A percentile compares a stretch with the other conserved stretches of the same genome.
Conservation (phyloP, 2,113 vertebrate species). For the Spea multiplicata region DNA sequence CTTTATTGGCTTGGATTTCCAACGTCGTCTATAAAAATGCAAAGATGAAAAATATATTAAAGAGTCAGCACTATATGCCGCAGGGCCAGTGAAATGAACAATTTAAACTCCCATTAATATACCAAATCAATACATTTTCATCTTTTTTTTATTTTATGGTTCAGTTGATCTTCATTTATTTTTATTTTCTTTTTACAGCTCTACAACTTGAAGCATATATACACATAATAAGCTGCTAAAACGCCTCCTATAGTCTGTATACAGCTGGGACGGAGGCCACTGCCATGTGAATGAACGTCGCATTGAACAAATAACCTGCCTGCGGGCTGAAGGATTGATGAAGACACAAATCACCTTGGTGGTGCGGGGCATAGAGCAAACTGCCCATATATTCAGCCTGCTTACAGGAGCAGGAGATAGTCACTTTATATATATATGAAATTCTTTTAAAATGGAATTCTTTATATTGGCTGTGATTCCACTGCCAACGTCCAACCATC, state of each 20-base stretch:
- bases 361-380: background rate
- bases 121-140: background rate
- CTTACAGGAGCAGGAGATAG: background rate
- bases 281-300: background rate
- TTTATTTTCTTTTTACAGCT: background rate
- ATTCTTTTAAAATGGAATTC: background rate
- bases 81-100: too few relatives aligned
- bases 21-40: too few relatives aligned
- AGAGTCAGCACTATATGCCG: too few relatives aligned
- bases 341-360: background rate
- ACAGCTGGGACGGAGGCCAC: background rate
- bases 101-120: background rate
- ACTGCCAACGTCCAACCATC: too few relatives aligned
- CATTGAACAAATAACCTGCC: background rate
- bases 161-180: background rate
- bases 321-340: conserved; percentile 13
- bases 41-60: too few relatives aligned
- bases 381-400: background rate
- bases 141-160: background rate
- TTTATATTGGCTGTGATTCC: background rate
- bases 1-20: too few relatives aligned
- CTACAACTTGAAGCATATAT: background rate
- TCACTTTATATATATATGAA: background rate
- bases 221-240: background rate
- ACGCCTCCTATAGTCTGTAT: background rate